Evolutionary conservation across 2,113 vertebrate genomes (phyloP).

Genomic region (Aptenodytes forsteri): DNA sequence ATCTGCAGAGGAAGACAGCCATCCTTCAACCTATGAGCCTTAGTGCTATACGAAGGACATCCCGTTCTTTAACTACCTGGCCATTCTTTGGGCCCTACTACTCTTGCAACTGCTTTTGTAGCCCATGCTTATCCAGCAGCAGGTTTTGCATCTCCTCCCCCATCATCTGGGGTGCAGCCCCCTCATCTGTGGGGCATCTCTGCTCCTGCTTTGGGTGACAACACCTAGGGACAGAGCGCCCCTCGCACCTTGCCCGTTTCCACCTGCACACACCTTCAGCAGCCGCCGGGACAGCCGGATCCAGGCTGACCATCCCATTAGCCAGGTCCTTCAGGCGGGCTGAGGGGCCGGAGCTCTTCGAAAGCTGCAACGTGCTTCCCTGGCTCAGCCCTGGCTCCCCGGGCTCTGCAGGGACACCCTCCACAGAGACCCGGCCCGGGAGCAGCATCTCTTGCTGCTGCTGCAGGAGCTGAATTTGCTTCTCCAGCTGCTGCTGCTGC

Average conservation of each 20-base stretch:
- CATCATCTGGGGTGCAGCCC: neutral
- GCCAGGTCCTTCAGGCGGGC: neutral
- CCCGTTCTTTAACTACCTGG: neutral
- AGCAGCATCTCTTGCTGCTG: constrained; percentile 3
- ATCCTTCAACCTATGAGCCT: neutral
- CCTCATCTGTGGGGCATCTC: neutral
- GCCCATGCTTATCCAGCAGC: neutral
- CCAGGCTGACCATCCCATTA: neutral
- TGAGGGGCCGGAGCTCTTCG: neutral
- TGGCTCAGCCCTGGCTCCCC: neutral
- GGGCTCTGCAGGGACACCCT: neutral
- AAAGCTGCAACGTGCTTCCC: neutral
- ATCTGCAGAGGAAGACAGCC: neutral
- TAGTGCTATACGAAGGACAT: neutral
- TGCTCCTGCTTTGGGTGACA: neutral
- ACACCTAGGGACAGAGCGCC: neutral
- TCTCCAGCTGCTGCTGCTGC: constrained; percentile 74
- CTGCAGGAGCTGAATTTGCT: constrained; percentile 72
- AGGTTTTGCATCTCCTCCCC: neutral
- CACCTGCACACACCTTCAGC: constrained; percentile 36
- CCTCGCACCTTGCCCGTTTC: neutral
- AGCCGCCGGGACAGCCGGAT: accelerated
- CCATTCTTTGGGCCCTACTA: neutral
- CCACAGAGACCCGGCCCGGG: accelerated
- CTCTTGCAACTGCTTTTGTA: neutral